Conservation (phyloP, 2,888 invertebrate species). For the Caenorhabditis sp. region DNA sequence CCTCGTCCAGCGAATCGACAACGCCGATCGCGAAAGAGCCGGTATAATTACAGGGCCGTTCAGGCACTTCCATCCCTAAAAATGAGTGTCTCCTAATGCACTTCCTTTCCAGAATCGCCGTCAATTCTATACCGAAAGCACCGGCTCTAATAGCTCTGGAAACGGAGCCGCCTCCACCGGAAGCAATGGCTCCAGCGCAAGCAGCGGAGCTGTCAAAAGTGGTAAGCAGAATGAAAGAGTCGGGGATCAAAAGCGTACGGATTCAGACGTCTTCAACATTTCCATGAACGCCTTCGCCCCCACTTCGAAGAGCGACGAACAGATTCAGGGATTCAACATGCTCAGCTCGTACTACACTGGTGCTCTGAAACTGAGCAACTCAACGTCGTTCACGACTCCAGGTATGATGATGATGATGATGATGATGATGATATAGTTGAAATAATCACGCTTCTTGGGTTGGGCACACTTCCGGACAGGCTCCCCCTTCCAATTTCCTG, state of each 20-base stretch:
- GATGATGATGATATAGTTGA: neutral
- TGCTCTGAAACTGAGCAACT: constrained; percentile 49
- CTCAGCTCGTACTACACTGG: constrained; percentile 62
- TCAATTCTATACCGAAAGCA: constrained; percentile 51
- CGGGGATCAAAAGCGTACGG: neutral
- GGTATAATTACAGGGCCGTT: too few species aligned
- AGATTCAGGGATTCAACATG: constrained; percentile 60
- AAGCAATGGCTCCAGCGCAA: constrained; percentile 40
- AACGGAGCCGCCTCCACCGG: constrained; percentile 36
- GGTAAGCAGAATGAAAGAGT: constrained; percentile 2
- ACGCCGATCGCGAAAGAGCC: constrained; percentile 42
- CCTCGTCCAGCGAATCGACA: constrained; percentile 35
- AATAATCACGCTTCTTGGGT: neutral
- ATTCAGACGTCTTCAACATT: constrained; percentile 53
- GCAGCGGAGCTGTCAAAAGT: constrained; percentile 26
- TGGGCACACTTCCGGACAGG: constrained; percentile 13
- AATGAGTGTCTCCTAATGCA: constrained; percentile 7
- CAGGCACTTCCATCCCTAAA: too few species aligned
- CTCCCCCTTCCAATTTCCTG: constrained; percentile 30
- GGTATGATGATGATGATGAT: constrained; percentile 19
- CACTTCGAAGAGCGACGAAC: constrained; percentile 48
- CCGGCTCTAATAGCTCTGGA: constrained; percentile 31
- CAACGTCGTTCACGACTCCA: constrained; percentile 43
- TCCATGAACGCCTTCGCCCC: constrained; percentile 56
- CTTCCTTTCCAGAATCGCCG: constrained; percentile 45